Evolutionary conservation across 2,113 vertebrate genomes (phyloP), one percentile per base, ranked within the genome.

Genomic region (Anoura caudifer): DNA sequence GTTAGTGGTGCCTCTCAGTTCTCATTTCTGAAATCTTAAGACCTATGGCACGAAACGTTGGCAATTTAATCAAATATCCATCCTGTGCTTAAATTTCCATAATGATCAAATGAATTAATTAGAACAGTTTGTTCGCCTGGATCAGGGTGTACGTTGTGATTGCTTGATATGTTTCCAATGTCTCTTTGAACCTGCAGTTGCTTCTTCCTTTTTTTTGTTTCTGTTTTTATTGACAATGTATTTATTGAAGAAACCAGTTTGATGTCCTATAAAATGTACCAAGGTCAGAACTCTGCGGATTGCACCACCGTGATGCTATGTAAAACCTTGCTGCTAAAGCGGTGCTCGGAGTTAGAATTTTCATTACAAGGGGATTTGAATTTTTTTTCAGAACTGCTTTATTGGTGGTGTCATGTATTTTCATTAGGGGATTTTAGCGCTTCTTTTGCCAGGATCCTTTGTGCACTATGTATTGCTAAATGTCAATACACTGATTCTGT

Each of bases 331-430:
- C 72, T 70, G 67, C 7, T n/a, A 63, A 72, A 56, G 11, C 20
- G 31, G 12, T 56, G 19, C 28, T 84, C 67, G 63, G 10, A 83
- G 65, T 90, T 84, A 84, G 28, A 94, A 80, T 85, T 75, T 80
- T 69, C 70, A 80, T n/a, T 63, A 69, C 41, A 83, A 70, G 76
- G 54, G 26, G 0, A 19, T 65, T 95, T 73, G 45, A 28, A 5
- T 61, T 41, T 95, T 38, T 36, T 17, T 70, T n/a, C 28, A 75
- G 56, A 92, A 69, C 8, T 45, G 14, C 31, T 69, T 89, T 80
- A 45, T 69, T 69, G 67, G 41, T 75, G 14, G 31, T 89, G 11
- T 14, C 20, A 1, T 45, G 2, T 41, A 16, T 52, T 87, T 87
- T 86, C 33, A 67, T 50, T 65, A 43, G 63, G 38, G 52, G 22